phyloP scores from a whole-genome alignment of 2,113 vertebrate species.

The Melierax canorus region DNA sequence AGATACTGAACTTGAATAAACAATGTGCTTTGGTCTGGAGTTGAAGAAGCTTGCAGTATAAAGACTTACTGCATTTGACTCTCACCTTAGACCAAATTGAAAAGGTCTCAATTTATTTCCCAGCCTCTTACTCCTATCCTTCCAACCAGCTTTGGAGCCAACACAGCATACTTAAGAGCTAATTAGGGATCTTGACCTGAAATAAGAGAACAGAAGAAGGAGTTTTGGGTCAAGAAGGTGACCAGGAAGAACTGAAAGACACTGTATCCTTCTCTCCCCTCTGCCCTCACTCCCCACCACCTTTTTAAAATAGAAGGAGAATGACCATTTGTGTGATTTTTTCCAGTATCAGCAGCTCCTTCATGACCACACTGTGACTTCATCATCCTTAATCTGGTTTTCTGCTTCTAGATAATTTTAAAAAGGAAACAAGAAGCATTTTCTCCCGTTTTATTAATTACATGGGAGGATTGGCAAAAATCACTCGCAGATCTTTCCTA shows the following conservation, averaged over 20 bases:
- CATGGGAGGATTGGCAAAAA: not conserved
- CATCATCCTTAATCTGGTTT: not conserved
- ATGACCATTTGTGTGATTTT: not conserved
- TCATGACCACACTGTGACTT: not conserved
- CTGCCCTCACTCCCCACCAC: rapidly evolving
- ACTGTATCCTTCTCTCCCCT: not conserved
- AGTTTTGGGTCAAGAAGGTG: not conserved
- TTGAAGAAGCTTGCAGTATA: not conserved
- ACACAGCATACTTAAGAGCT: not conserved
- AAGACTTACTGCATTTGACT: not conserved
- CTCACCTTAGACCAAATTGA: not conserved
- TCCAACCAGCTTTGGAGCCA: not conserved
- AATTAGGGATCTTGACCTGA: not conserved
- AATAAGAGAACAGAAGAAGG: not conserved
- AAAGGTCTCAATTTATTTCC: not conserved
- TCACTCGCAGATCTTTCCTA: not conserved
- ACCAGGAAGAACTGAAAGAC: not conserved
- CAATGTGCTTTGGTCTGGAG: not conserved
- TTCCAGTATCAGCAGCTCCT: not conserved
- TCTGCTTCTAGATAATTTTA: not conserved
- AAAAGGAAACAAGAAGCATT: not conserved
- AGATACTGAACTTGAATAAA: not conserved
- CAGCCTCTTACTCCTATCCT: not conserved
- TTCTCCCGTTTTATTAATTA: not conserved
- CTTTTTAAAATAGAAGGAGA: not conserved